phyloP scores from a whole-genome alignment of 2,113 vertebrate genomes.

The Syngnathus scovelli region DNA sequence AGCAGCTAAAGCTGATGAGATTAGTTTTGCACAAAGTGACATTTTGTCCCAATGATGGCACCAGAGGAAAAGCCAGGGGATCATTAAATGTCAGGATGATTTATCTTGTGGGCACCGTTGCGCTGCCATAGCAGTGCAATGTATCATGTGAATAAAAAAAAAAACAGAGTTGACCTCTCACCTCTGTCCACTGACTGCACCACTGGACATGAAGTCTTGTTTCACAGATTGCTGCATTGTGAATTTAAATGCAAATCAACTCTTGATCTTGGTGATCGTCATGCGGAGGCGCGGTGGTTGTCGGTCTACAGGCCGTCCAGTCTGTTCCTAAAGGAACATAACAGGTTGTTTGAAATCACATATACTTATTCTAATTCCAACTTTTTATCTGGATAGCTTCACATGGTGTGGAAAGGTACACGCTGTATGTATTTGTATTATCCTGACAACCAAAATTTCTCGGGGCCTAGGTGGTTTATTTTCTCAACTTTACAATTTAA shows the following conservation, averaged over 20 bases:
- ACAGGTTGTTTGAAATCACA: too few relatives aligned
- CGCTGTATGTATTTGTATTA: neutral
- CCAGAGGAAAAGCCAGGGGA: conserved; percentile 7
- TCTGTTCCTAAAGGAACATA: too few relatives aligned
- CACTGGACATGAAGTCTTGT: neutral
- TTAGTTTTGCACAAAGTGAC: conserved; percentile 2
- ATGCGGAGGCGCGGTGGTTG: too few relatives aligned
- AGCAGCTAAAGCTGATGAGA: neutral
- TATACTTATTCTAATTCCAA: neutral
- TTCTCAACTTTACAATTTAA: neutral
- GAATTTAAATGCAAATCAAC: neutral
- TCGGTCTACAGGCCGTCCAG: too few relatives aligned
- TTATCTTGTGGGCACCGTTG: neutral
- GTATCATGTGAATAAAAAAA: neutral
- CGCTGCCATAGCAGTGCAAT: neutral
- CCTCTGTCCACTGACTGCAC: neutral
- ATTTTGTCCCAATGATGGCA: conserved; percentile 11
- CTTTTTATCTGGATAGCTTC: neutral
- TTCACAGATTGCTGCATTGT: neutral
- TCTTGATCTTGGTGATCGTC: neutral
- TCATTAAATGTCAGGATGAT: conserved; percentile 9
- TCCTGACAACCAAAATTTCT: neutral
- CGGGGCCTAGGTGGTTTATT: neutral
- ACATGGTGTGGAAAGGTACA: neutral
- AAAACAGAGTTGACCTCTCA: neutral